These are phyloP conservation scores for Zaprionus vittiger DNA, from an alignment of 1,140 invertebrate species.

Conservation along the genomic window DNA sequence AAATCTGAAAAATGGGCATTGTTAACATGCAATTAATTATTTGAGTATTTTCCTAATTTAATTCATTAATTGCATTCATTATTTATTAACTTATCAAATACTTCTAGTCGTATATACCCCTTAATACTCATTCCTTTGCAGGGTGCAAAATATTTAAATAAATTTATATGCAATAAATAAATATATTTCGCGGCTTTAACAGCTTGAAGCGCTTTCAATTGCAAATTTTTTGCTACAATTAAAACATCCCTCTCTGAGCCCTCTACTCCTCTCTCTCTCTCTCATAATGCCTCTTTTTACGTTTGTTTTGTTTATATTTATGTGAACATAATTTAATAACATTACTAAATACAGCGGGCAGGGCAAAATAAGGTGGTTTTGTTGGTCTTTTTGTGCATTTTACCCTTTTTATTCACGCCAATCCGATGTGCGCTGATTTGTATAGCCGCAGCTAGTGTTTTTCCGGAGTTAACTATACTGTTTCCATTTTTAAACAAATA, in stretches of 20 bases:
- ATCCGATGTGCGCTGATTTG: slow-evolving; percentile 23
- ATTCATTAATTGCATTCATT: not conserved
- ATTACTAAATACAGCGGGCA: slow-evolving; percentile 15
- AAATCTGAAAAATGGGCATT: not conserved
- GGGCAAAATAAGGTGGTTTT: not conserved
- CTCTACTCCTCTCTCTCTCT: not conserved
- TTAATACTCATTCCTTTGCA: not conserved
- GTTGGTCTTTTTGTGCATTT: slow-evolving; percentile 8
- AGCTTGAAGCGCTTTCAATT: slow-evolving; percentile 52
- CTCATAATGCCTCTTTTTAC: not conserved
- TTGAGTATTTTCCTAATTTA: not conserved
- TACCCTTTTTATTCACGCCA: slow-evolving; percentile 24
- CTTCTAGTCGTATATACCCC: not conserved
- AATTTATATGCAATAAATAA: slow-evolving; percentile 74
- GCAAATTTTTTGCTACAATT: slow-evolving; percentile 21
- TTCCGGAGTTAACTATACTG: slow-evolving; percentile 29
- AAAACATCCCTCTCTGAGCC: not conserved
- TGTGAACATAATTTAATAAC: slow-evolving; percentile 44
- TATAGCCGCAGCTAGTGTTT: slow-evolving; percentile 10
- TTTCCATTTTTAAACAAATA: slow-evolving; percentile 24
- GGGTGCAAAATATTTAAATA: slow-evolving; percentile 46
- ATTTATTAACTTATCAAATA: not conserved
- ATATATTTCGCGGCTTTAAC: slow-evolving; percentile 52
- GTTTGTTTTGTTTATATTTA: slow-evolving; percentile 42
- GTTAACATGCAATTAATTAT: not conserved